Conservation (phyloP, 2,888 invertebrate genomes). For the Trisateles emortualis region DNA sequence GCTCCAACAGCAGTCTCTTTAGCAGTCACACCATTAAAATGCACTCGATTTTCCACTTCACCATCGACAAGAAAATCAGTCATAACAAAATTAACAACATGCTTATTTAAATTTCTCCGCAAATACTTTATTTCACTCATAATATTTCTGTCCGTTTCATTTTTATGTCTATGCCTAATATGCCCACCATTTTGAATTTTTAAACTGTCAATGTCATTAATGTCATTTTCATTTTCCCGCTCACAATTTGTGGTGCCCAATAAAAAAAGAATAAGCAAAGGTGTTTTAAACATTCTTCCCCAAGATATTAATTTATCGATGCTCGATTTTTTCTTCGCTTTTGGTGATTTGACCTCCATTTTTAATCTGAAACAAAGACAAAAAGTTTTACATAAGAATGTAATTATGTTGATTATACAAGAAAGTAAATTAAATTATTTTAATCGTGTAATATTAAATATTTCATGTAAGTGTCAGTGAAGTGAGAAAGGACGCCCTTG, state of each 20-base stretch:
- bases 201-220: conserved; percentile 49
- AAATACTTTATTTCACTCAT: conserved; percentile 77
- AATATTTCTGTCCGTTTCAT: conserved; percentile 56
- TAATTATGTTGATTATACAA: no score
- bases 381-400: no score
- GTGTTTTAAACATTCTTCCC: conserved; percentile 74
- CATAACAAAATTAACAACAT: conserved; percentile 88
- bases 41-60: conserved; percentile 89
- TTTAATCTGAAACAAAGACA: conserved; percentile 65
- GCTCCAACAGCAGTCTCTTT: conserved; percentile 88
- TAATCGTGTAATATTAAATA: no score
- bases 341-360: conserved; percentile 80
- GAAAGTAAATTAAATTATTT: no score
- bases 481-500: no score
- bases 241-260: conserved; percentile 77
- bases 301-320: conserved; percentile 67
- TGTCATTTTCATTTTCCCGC: conserved; percentile 62
- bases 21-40: conserved; percentile 88
- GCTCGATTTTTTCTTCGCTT: conserved; percentile 77
- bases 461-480: no score
- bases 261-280: conserved; percentile 71
- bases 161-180: conserved; percentile 64
- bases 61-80: conserved; percentile 90
- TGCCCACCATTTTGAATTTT: conserved; percentile 44
- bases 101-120: conserved; percentile 74